Conservation (phyloP, 2,888 invertebrate genomes). For the Plagodis dolabraria region DNA sequence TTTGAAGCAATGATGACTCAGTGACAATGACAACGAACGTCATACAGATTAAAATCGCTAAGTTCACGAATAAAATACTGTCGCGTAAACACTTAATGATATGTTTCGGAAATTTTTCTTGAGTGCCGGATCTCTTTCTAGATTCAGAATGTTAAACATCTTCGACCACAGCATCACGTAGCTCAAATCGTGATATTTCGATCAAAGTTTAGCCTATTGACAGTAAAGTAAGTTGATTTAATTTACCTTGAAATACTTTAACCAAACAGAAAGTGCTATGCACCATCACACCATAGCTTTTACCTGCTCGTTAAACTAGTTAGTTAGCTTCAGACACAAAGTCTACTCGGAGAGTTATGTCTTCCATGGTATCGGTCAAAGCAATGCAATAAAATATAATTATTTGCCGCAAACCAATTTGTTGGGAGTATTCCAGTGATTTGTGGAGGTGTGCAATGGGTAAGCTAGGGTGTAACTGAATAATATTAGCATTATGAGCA, state of each 20-base stretch:
- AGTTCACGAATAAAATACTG: no score
- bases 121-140: no score
- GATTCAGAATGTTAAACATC: no score
- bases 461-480: constrained; percentile 37
- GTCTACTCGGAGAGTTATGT: constrained; percentile 63
- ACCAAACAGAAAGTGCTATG: neutral
- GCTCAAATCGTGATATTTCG: no score
- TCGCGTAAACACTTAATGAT: no score
- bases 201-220: no score
- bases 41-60: no score
- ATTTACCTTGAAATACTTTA: neutral
- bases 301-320: constrained; percentile 61
- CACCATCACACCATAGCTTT: constrained; percentile 17
- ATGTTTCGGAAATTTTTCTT: no score
- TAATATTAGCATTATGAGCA: constrained; percentile 36
- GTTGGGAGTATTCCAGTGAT: constrained; percentile 67
- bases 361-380: constrained; percentile 64
- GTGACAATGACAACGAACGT: no score
- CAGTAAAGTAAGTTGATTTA: neutral
- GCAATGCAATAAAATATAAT: constrained; percentile 77
- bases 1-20: no score
- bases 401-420: constrained; percentile 79
- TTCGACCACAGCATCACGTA: no score
- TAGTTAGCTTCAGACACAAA: constrained; percentile 50
- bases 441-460: constrained; percentile 48